A percentile compares a stretch with the other conserved stretches of the same genome.
These are phyloP conservation scores for Zoanthus solanderi DNA, from an alignment of 92 coral and sea anemone genomes.

Conservation along the genomic window DNA sequence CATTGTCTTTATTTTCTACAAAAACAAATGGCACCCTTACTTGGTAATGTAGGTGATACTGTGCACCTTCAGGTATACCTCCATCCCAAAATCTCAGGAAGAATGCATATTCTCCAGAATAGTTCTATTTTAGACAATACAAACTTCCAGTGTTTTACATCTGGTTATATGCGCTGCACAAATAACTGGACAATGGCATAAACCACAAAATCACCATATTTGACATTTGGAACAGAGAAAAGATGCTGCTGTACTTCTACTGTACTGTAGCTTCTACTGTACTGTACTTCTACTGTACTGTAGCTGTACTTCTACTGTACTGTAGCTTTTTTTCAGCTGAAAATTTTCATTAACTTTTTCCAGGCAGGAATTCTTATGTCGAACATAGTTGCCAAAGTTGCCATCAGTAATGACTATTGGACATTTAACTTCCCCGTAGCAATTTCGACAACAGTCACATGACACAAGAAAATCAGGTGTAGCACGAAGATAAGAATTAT, in stretches of 20 bases:
- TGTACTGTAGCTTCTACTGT: no score
- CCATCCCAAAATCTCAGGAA: slow-evolving; percentile 68
- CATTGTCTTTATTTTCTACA: slow-evolving; percentile 54
- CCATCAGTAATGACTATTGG: slow-evolving; percentile 45
- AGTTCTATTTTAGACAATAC: slow-evolving; percentile 52
- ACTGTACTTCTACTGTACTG: no score
- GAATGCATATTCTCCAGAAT: slow-evolving; percentile 64
- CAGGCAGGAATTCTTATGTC: slow-evolving; percentile 57
- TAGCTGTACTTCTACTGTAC: background rate
- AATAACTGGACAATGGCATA: slow-evolving; percentile 34
- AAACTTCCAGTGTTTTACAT: slow-evolving; percentile 44
- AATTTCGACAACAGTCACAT: slow-evolving; percentile 75
- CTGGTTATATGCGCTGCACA: slow-evolving; percentile 38
- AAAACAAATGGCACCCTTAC: slow-evolving; percentile 56
- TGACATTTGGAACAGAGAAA: slow-evolving; percentile 39
- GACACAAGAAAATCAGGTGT: background rate
- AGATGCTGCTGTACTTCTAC: slow-evolving; percentile 73
- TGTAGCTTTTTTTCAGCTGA: slow-evolving; percentile 58
- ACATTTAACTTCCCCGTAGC: slow-evolving; percentile 68
- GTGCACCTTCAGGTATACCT: slow-evolving; percentile 60
- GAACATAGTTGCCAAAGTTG: slow-evolving; percentile 54
- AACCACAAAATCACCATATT: slow-evolving; percentile 69
- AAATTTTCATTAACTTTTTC: slow-evolving; percentile 38
- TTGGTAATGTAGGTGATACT: background rate
- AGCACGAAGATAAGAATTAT: slow-evolving; percentile 72